Conservation (phyloP, 2,113 vertebrate genomes). For the Beaufortia kweichowensis region DNA sequence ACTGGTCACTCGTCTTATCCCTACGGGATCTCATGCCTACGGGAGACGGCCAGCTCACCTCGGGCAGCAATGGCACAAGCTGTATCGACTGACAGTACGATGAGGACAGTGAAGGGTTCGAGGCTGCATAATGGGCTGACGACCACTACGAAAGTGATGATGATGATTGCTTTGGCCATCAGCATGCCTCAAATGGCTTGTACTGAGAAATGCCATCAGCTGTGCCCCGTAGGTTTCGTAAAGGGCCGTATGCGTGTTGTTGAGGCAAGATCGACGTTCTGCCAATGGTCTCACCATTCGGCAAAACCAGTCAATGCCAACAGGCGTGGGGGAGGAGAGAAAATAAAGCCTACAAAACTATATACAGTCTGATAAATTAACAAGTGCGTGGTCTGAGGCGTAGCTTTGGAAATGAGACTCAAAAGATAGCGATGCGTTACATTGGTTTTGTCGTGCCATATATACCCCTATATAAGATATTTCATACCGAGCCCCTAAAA, state of each 20-base stretch:
- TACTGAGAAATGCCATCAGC: conserved; percentile 39
- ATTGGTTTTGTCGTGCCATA: conserved; percentile 64
- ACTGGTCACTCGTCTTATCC: conserved; percentile 57
- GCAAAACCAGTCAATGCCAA: conserved; percentile 59
- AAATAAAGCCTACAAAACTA: conserved; percentile 73
- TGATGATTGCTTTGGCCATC: conserved; percentile 29
- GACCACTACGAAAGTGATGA: conserved; percentile 22
- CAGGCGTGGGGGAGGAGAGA: conserved; percentile 26
- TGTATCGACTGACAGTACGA: conserved; percentile 30
- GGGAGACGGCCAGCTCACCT: background rate
- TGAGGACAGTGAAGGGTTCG: conserved; percentile 3
- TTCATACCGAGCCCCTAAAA: conserved; percentile 67
- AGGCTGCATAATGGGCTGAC: conserved; percentile 20
- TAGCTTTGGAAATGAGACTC: conserved; percentile 71
- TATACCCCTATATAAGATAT: conserved; percentile 61
- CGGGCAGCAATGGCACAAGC: conserved; percentile 44
- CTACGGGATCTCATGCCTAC: conserved; percentile 63
- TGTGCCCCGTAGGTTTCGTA: conserved; percentile 22
- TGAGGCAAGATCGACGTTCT: conserved; percentile 60
- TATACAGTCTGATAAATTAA: conserved; percentile 79
- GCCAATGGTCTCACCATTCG: conserved; percentile 65
- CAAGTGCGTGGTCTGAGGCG: conserved; percentile 76
- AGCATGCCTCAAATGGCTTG: conserved; percentile 36
- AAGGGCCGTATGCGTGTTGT: conserved; percentile 56
- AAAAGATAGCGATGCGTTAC: conserved; percentile 65